Base-by-base conservation (phyloP, 1,140 invertebrate genomes). In the Portunus trituberculatus region DNA sequence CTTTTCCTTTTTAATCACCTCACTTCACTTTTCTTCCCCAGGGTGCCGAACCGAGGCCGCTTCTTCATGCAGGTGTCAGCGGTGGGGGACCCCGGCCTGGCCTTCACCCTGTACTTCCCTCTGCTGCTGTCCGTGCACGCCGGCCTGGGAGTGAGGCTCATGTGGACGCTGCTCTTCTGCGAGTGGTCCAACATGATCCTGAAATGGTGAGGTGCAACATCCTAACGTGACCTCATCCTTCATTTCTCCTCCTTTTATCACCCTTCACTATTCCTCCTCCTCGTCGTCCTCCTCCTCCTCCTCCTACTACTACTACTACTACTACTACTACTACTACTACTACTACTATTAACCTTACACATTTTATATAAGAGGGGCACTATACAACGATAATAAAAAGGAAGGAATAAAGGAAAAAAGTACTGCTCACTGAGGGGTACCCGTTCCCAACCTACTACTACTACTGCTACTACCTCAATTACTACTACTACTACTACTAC, bases 151-250 rank as follows among this genome's bases (percentile, higher is more conserved):
- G 59, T 91, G 20, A 83, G 32, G 28, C 82, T 96, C 20, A 93
- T 96, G 87, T 96, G 95, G 95, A 86, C 95, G 16, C 86, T 96
- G 6, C 28, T 96, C 83, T 91, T 96, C 76, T 96, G 95, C 46
- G 93, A 96, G 83, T 96, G 95, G 95, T 91, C 93, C 28, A 96
- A 96, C 93, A 96, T 96, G 95, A 91, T 96, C 48, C 92, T 96
- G 16, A 96, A 96, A 32, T 96, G 95, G 95, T 96, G 67, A 92
- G 89, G 83, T 16, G 20, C 6, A n/a, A 20, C 1, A 7, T 8
- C 20, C 4, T 25, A 7, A n/a, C 25, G 3, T 76, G 3, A 25
- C 67, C 90, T 91, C 52, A 32, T n/a, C 90, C 7, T 29, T 31
- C 28, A n/a, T 28, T 45, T 31, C 52, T 67, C 29, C n/a, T 3